Base-by-base conservation (phyloP, 2,113 vertebrate genomes). In the Eulemur rufifrons region DNA sequence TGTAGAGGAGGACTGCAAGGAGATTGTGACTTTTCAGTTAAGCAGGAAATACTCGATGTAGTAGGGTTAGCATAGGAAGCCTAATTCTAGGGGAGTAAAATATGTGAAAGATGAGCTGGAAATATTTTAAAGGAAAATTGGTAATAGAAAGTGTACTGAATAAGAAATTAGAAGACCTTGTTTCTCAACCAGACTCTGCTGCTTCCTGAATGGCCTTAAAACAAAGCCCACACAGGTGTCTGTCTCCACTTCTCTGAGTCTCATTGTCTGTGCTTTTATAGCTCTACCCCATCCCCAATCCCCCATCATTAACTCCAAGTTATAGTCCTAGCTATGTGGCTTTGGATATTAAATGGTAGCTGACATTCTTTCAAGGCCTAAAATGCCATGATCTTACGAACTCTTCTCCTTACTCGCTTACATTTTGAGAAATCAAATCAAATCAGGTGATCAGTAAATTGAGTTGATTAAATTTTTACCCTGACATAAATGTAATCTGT, bases 351-450 rank as follows among this genome's bases (percentile, higher is more conserved):
- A 74, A 80, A 8, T 59, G 76, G 66, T 29, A 86, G 37, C 63
- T 42, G 25, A 39, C 3, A 1, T 86, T 91, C 82, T 89, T 87
- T 83, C 63, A 91, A 86, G 84, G 73, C 29, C 50, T 91, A 18
- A 78, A 90, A 86, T 71, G 61, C 77, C 54, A 37, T 84, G 77
- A 59, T 80, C n/a, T 94, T 96, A 50, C 3, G 50, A 96, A 86
- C 78, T 71, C 83, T 61, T 80, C n/a, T 42, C 8, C 27, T 83
- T 86, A 50, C 20, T n/a, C 15, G 54, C 32, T 87, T 87, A 77
- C 3, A 71, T 90, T 92, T 94, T 94, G 87, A 85, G 91, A 94
- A 94, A 88, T 96, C 77, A 88, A 94, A 94, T 96, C 88, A 93
- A 82, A 59, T 92, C 94, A 96, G 39, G 34, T 91, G 89, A 95